Conservation (phyloP, 1,140 invertebrate genomes). For the Mamestra configurata region DNA sequence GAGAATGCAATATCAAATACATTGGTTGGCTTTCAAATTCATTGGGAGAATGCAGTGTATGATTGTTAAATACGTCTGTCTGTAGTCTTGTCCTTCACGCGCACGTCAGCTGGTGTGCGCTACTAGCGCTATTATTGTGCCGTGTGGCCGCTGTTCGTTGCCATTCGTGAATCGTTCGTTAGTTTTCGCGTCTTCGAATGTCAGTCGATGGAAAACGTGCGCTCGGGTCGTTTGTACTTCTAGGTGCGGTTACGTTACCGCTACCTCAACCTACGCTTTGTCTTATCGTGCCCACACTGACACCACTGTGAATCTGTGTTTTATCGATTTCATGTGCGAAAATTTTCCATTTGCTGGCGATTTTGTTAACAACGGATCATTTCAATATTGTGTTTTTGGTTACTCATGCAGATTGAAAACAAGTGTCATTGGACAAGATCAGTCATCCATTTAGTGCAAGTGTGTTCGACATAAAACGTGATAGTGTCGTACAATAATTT, state of each 20-base stretch:
- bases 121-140: slow-evolving; percentile 52
- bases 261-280: slow-evolving; percentile 63
- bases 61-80: slow-evolving; percentile 21
- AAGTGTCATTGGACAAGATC: slow-evolving; percentile 79
- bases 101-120: slow-evolving; percentile 49
- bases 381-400: slow-evolving; percentile 72
- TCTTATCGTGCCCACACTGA: slow-evolving; percentile 60
- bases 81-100: slow-evolving; percentile 45
- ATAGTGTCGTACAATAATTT: slow-evolving; percentile 59
- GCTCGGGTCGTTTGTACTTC: slow-evolving; percentile 55
- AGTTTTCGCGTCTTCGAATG: slow-evolving; percentile 54
- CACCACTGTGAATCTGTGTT: slow-evolving; percentile 57
- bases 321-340: slow-evolving; percentile 75
- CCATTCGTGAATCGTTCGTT: slow-evolving; percentile 52
- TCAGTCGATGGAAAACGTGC: slow-evolving; percentile 64
- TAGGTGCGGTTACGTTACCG: slow-evolving; percentile 62
- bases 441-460: slow-evolving; percentile 81
- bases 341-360: slow-evolving; percentile 68
- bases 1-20: neutral
- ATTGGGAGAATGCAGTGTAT: slow-evolving; percentile 10
- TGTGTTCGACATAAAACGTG: slow-evolving; percentile 67
- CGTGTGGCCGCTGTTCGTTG: slow-evolving; percentile 42
- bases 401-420: slow-evolving; percentile 66
- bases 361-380: slow-evolving; percentile 70
- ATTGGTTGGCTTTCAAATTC: neutral